These are phyloP conservation scores for Rhinolophus sinicus DNA, from an alignment of 2,113 vertebrate species.

Conservation along the genomic window DNA sequence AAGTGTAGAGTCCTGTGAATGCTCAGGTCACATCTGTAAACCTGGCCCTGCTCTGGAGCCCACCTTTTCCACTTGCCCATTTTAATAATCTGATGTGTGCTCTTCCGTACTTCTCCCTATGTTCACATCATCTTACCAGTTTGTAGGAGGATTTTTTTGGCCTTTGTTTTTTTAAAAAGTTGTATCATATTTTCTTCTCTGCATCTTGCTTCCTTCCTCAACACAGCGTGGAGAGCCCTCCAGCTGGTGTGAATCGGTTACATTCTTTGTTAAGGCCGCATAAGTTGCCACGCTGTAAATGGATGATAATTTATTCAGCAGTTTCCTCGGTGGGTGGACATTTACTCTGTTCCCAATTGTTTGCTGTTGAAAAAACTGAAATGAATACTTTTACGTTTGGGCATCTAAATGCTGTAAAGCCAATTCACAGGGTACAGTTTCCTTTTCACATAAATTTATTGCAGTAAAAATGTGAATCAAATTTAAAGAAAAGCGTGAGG, in stretches of 20 bases:
- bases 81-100: background rate
- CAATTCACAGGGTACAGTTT: background rate
- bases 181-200: background rate
- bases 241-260: background rate
- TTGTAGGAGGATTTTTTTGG: background rate
- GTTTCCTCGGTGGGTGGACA: accelerated
- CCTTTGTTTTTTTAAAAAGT: background rate
- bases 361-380: background rate
- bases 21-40: accelerated
- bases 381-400: background rate
- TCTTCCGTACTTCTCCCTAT: background rate
- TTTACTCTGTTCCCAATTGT: background rate
- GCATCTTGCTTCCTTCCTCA: background rate
- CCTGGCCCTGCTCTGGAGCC: background rate
- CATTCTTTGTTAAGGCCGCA: background rate
- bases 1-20: background rate
- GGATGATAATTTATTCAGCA: background rate
- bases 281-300: accelerated
- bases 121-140: background rate
- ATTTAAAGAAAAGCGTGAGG: background rate
- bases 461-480: background rate
- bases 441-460: background rate
- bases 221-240: background rate
- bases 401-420: background rate
- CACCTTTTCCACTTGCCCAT: background rate